These are phyloP conservation scores for Pemphredon lugubris DNA, from an alignment of 2,888 invertebrate species.

Conservation along the genomic window DNA sequence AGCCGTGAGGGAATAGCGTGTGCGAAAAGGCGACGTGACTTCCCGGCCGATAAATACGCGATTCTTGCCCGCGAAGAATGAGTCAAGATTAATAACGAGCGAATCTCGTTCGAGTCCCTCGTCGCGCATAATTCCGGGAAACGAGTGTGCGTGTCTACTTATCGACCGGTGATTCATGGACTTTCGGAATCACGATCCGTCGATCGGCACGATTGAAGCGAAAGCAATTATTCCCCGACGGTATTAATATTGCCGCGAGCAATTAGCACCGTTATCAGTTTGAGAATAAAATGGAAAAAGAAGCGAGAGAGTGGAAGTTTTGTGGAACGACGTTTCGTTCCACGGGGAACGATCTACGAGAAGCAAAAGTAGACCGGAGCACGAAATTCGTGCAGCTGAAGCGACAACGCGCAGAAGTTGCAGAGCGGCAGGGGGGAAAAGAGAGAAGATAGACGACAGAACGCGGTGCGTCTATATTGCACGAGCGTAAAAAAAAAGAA, in stretches of 20 bases:
- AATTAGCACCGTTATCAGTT: too few relatives aligned
- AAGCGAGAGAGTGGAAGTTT: conserved; percentile 21
- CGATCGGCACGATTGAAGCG: too few relatives aligned
- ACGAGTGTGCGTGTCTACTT: conserved; percentile 7
- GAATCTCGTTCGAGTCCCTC: neutral
- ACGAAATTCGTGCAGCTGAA: conserved; percentile 23
- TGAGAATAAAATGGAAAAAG: too few relatives aligned
- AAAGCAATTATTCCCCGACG: too few relatives aligned
- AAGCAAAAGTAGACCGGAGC: conserved; percentile 38
- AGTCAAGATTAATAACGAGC: neutral
- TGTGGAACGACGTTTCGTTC: conserved; percentile 7
- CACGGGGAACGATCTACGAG: neutral
- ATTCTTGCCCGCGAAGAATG: neutral
- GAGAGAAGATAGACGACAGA: conserved; percentile 11
- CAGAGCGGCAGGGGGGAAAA: conserved; percentile 43
- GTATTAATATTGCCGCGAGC: too few relatives aligned
- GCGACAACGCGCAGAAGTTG: conserved; percentile 46
- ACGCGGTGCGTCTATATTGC: conserved; percentile 8
- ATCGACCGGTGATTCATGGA: conserved; percentile 39
- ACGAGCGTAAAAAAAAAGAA: conserved; percentile 36
- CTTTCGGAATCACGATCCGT: conserved; percentile 37
- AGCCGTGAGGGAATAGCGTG: conserved; percentile 19
- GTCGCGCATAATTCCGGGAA: conserved; percentile 3
- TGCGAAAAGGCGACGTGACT: neutral
- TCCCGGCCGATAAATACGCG: neutral